phyloP scores from a whole-genome alignment of 2,113 vertebrate genomes.

The Oophaga pumilio region DNA sequence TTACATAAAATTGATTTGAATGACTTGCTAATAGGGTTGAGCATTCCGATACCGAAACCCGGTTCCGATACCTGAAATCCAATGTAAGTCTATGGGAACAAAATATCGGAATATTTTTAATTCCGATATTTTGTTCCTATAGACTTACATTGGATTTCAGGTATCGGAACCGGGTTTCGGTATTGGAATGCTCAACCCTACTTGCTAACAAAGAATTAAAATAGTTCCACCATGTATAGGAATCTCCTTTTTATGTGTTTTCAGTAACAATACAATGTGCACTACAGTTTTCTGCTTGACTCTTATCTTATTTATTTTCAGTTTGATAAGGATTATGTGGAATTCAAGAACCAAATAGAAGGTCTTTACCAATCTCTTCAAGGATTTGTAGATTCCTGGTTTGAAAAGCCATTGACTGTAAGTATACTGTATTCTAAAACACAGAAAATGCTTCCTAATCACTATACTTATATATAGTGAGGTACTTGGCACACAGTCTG shows the following conservation, averaged over 20 bases:
- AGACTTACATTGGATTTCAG: too few species aligned
- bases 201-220: background rate
- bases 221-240: background rate
- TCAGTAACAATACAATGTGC: background rate
- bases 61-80: too few species aligned
- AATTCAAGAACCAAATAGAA: conserved; percentile 78
- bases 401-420: conserved; percentile 72
- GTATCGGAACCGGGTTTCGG: too few species aligned
- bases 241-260: background rate
- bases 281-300: background rate
- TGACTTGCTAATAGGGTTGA: background rate
- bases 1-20: too few species aligned
- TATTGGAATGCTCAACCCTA: too few species aligned
- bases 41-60: too few species aligned
- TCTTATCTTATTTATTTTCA: conserved; percentile 60
- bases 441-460: too few species aligned
- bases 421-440: conserved; percentile 63
- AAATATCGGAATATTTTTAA: too few species aligned
- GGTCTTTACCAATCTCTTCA: conserved; percentile 73
- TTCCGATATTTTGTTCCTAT: too few species aligned
- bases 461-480: too few species aligned
- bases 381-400: conserved; percentile 77
- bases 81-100: too few species aligned
- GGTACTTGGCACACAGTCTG: too few species aligned
- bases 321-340: conserved; percentile 83